Evolutionary conservation across 1,140 invertebrate species (phyloP).

Genomic region (Camponotus floridanus): DNA sequence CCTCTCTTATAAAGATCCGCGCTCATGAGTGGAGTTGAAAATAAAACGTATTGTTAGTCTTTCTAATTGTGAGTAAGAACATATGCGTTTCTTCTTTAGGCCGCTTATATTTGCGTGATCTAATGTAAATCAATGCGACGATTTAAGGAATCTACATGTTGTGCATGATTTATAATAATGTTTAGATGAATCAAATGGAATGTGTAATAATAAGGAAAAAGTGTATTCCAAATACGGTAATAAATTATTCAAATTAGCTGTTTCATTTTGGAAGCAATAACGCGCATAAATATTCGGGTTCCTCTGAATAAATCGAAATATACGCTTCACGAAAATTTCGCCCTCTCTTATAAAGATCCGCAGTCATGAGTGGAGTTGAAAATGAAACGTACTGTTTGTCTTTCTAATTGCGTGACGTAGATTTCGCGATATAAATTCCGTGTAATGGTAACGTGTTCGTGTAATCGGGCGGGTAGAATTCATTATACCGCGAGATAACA

Average conservation of each 20-base stretch:
- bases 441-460: conserved; percentile 15
- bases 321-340: no score
- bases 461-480: neutral
- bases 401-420: conserved; percentile 23
- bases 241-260: neutral
- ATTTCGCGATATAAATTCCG: conserved; percentile 17
- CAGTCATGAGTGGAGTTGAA: no score
- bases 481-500: conserved; percentile 7
- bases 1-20: no score
- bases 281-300: no score
- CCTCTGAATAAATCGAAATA: no score
- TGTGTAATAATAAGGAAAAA: neutral
- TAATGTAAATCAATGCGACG: neutral
- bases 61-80: neutral
- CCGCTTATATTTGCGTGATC: neutral
- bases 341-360: no score
- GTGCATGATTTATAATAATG: conserved; percentile 11
- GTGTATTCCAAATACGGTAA: neutral
- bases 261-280: neutral
- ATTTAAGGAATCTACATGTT: neutral
- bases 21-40: no score
- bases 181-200: neutral
- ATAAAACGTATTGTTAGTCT: no score
- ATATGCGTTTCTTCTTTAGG: neutral
- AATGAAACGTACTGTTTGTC: no score